A percentile compares a stretch with the other conserved stretches of the same genome.
Conservation (phyloP, 2,113 vertebrate species). For the Megatriorchis doriae region DNA sequence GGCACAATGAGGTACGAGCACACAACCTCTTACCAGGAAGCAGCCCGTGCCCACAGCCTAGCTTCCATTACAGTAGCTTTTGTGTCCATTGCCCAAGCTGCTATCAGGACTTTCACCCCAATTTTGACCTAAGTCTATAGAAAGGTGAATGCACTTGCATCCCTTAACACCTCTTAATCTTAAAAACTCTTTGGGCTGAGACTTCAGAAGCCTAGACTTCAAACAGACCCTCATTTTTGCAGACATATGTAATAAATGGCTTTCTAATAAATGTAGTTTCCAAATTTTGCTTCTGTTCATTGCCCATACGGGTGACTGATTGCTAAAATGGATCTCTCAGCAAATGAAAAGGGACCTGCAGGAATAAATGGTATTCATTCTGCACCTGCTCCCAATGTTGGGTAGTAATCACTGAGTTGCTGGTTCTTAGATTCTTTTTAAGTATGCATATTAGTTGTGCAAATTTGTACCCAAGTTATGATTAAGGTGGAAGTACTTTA, state of each 20-base stretch:
- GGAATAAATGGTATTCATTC: neutral
- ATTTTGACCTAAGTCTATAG: neutral
- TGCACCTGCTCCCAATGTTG: neutral
- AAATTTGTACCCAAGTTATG: neutral
- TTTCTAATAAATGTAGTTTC: neutral
- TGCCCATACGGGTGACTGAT: neutral
- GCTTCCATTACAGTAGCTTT: constrained; percentile 32
- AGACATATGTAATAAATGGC: neutral
- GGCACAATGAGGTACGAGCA: neutral
- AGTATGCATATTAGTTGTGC: neutral
- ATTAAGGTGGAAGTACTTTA: neutral
- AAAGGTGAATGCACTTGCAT: neutral
- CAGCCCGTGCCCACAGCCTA: neutral
- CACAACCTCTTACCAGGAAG: neutral
- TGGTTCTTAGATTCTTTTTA: neutral
- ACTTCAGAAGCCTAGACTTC: constrained; percentile 19
- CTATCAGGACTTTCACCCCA: neutral
- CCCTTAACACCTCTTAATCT: neutral
- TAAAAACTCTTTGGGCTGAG: neutral
- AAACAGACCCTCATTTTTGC: neutral
- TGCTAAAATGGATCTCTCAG: neutral
- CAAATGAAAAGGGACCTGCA: neutral
- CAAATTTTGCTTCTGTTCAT: neutral
- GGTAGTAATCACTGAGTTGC: neutral
- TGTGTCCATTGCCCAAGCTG: constrained; percentile 14